Evolutionary conservation across 2,888 invertebrate species (phyloP), one percentile per base, ranked within the genome.

Genomic region (Leptinotarsa haldemani): DNA sequence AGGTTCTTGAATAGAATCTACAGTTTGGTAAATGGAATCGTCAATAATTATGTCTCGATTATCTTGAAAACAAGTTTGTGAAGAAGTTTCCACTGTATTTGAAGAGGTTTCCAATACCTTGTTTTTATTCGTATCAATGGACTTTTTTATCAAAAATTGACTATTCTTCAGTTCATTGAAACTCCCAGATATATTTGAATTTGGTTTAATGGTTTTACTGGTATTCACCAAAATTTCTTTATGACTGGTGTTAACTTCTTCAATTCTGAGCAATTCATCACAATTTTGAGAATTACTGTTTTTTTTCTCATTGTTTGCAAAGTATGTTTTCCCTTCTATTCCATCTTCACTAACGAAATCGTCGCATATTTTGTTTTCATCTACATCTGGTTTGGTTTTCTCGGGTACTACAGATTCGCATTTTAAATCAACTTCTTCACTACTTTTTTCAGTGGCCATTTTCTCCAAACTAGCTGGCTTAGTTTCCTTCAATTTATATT

Each of bases 401-500:
- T 52, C 52, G 18, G 52, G 12, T 52, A 52, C 18, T 52, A 18
- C 18, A 52, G 12, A 5, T 52, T 22, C 5, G 13, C 4, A 13
- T 56, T 56, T 56, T 15, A 22, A 2, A 13, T 56, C 22, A 50
- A n/a, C 5, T 46, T 30, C 46, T 46, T 46, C 4, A 20, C 18
- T 68, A n/a, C 20, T 47, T 22, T 46, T 15, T 46, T 58, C 47
- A 46, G 7, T 58, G 16, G 9, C 22, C 25, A 18, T 40, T 64
- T 58, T 30, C 13, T 72, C 74, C 53, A 40, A 40, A 40, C 2
- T 12, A 40, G 65, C 71, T n/a, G 67, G 15, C 47, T 13, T 5
- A 30, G 4, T n/a, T 18, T n/a, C 67, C n/a, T 67, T 20, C 56
- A 70, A 50, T 67, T 63, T 56, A 18, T 69, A 25, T 52, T 46